Evolutionary conservation across 2,888 invertebrate genomes (phyloP).

Genomic region (Notodonta ziczac): DNA sequence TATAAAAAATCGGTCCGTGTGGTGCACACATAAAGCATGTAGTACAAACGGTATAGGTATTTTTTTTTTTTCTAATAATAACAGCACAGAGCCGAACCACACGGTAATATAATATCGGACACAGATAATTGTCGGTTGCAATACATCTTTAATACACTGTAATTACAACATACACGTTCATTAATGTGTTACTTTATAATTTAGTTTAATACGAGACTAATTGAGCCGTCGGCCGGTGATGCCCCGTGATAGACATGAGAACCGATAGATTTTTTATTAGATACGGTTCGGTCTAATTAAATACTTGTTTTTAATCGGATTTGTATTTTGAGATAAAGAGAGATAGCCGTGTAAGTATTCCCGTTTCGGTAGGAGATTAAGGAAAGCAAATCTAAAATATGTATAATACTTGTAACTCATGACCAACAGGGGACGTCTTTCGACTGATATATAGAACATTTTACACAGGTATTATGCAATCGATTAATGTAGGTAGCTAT

Average conservation of each 20-base stretch:
- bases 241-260: slow-evolving; percentile 49
- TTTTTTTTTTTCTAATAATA: slow-evolving; percentile 3
- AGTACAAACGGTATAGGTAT: background rate
- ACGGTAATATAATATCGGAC: slow-evolving; percentile 8
- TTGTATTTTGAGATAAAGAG: background rate
- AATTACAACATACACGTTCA: slow-evolving; percentile 51
- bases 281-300: slow-evolving; percentile 15
- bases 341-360: no score
- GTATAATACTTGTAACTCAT: no score
- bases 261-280: slow-evolving; percentile 20
- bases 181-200: slow-evolving; percentile 57
- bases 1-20: background rate
- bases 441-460: no score
- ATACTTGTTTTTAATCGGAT: slow-evolving; percentile 13
- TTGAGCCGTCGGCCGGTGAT: slow-evolving; percentile 42
- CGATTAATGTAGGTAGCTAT: no score
- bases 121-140: slow-evolving; percentile 15
- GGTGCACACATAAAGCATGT: background rate
- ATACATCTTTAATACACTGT: slow-evolving; percentile 42
- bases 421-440: no score
- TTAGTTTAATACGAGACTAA: slow-evolving; percentile 49
- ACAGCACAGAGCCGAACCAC: background rate
- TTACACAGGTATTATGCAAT: no score
- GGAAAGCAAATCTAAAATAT: no score
- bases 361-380: no score